These are phyloP conservation scores for Physella acuta DNA, from an alignment of 1,140 invertebrate genomes.

Conservation along the genomic window DNA sequence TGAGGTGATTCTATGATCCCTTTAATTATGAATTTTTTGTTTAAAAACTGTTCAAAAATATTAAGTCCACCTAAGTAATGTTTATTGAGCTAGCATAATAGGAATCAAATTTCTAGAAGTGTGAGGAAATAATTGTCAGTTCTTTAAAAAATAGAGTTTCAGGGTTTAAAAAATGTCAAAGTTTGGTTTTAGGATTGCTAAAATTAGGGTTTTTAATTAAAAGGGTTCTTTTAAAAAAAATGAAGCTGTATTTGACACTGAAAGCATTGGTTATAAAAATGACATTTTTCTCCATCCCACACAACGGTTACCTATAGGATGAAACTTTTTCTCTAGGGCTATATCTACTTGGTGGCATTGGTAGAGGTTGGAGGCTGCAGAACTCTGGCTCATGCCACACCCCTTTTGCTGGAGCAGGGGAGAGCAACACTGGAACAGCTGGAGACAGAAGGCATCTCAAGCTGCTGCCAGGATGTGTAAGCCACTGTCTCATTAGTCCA, in stretches of 20 bases:
- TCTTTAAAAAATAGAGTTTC: too few relatives aligned
- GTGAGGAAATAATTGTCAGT: too few relatives aligned
- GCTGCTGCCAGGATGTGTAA: constrained; percentile 54
- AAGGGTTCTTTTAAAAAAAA: not conserved
- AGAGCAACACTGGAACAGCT: constrained; percentile 58
- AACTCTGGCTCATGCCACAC: constrained; percentile 45
- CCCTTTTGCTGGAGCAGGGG: constrained; percentile 59
- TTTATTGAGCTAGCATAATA: too few relatives aligned
- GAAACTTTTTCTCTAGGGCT: constrained; percentile 50
- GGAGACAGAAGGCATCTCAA: constrained; percentile 51
- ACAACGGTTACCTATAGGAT: too few relatives aligned
- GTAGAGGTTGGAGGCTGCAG: constrained; percentile 56
- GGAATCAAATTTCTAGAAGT: too few relatives aligned
- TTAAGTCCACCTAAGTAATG: too few relatives aligned
- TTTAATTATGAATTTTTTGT: too few relatives aligned
- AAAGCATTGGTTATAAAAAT: not conserved
- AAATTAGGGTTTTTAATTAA: too few relatives aligned
- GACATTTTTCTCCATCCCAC: constrained; percentile 3
- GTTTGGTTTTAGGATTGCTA: too few relatives aligned
- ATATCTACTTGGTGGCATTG: constrained; percentile 49
- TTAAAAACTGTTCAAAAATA: too few relatives aligned
- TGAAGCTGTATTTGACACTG: not conserved
- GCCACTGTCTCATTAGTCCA: not conserved
- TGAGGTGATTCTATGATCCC: too few relatives aligned
- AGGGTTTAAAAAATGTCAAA: too few relatives aligned